phyloP scores from a whole-genome alignment of 2,113 vertebrate genomes.

The Dasyornis broadbenti region DNA sequence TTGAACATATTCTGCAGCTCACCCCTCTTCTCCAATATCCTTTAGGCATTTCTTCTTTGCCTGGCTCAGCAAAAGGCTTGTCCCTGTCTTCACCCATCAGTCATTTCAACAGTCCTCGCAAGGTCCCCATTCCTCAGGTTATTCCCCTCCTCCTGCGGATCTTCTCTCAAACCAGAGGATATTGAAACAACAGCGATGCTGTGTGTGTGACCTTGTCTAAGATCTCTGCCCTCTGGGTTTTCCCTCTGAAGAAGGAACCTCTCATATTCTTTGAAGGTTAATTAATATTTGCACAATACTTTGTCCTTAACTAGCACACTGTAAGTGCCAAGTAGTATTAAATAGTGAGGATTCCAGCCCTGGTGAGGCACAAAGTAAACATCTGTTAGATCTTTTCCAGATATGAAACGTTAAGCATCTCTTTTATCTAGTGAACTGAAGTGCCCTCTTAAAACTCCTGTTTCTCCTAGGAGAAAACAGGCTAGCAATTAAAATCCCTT shows the following conservation, averaged over 20 bases:
- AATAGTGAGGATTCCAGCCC: neutral
- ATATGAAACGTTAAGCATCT: neutral
- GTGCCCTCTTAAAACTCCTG: neutral
- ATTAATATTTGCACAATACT: neutral
- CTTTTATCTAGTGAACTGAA: neutral
- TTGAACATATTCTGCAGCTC: neutral
- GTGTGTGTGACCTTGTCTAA: neutral
- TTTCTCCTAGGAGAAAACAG: neutral
- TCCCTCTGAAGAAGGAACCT: neutral
- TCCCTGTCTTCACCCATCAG: neutral
- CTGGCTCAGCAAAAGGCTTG: neutral
- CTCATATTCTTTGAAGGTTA: neutral
- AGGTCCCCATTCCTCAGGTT: neutral
- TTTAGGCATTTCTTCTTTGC: neutral
- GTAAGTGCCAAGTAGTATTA: neutral
- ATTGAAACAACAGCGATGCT: neutral
- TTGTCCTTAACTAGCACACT: neutral
- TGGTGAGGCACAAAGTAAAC: neutral
- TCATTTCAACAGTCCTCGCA: neutral
- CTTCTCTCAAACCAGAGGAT: neutral
- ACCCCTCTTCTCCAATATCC: neutral
- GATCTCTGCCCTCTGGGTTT: neutral
- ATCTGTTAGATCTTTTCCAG: neutral
- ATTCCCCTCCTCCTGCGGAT: neutral
- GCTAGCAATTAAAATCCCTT: neutral